Percentiles rank a stretch among this genome's conserved stretches.
Conservation (phyloP, 2,113 vertebrate species). For the Leptosomus discolor region DNA sequence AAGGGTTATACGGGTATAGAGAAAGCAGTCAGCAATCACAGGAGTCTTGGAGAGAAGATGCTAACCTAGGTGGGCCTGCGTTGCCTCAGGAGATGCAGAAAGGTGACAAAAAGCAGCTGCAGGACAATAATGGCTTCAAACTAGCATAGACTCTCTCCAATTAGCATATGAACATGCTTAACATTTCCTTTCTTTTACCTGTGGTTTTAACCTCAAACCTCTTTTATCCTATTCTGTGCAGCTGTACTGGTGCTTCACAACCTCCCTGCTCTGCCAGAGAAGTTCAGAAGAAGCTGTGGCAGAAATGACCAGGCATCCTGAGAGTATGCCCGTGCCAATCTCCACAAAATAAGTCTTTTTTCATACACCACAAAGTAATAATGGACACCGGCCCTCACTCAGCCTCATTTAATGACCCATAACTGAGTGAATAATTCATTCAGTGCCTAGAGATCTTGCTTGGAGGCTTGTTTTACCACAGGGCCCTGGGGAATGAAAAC, state of each 20-base stretch:
- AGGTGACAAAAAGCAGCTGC: neutral
- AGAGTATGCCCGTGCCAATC: neutral
- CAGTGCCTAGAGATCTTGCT: neutral
- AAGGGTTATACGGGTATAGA: neutral
- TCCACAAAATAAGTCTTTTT: neutral
- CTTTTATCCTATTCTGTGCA: neutral
- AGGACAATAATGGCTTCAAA: neutral
- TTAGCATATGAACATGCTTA: neutral
- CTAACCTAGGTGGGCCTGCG: neutral
- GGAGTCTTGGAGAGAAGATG: neutral
- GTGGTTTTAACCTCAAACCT: neutral
- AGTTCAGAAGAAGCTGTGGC: neutral
- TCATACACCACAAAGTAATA: neutral
- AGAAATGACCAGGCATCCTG: neutral
- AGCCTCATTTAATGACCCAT: slow-evolving; percentile 47
- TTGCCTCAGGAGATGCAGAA: neutral
- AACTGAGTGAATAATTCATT: slow-evolving; percentile 67
- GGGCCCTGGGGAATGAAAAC: slow-evolving; percentile 35
- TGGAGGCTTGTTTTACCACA: slow-evolving; percentile 57
- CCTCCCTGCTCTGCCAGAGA: neutral
- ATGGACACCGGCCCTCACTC: neutral
- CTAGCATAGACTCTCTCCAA: neutral
- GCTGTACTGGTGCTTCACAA: neutral
- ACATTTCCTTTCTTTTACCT: neutral
- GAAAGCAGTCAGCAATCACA: neutral